Conservation (phyloP, 2,797 vertebrate genomes). For the Malurus splendens region DNA sequence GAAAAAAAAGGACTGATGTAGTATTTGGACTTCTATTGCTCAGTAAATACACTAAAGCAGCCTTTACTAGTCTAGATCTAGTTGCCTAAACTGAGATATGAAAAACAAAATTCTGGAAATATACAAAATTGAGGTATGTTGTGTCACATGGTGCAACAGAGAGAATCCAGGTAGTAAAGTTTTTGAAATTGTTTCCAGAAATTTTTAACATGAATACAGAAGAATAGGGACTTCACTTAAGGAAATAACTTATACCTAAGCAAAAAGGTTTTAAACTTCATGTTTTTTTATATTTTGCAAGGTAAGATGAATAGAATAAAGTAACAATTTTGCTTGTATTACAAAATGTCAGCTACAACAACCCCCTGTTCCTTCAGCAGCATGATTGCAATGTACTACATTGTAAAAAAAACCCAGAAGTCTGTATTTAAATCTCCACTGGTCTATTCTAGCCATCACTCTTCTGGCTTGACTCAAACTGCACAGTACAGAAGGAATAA, state of each 20-base stretch:
- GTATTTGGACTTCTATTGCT: background rate
- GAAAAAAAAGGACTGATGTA: background rate
- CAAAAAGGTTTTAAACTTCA: background rate
- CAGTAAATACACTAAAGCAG: background rate
- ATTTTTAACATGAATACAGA: background rate
- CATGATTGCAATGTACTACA: background rate
- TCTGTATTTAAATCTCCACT: background rate
- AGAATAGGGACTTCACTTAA: background rate
- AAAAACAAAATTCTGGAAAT: background rate
- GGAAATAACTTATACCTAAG: background rate
- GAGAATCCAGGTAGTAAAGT: background rate
- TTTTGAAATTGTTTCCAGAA: background rate
- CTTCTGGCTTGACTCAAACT: slow-evolving; percentile 16
- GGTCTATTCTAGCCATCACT: background rate
- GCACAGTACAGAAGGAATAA: slow-evolving; percentile 20
- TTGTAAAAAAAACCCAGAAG: background rate
- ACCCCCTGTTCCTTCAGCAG: background rate
- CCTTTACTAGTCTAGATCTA: background rate
- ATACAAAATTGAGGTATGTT: background rate
- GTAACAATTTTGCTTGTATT: background rate
- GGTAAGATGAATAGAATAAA: background rate
- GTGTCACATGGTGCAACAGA: background rate
- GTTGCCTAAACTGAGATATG: background rate
- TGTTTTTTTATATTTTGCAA: background rate
- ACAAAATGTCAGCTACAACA: background rate